Evolutionary conservation across 2,797 vertebrate species (phyloP), one percentile per base, ranked within the genome.

Genomic region (Vespertilio murinus): DNA sequence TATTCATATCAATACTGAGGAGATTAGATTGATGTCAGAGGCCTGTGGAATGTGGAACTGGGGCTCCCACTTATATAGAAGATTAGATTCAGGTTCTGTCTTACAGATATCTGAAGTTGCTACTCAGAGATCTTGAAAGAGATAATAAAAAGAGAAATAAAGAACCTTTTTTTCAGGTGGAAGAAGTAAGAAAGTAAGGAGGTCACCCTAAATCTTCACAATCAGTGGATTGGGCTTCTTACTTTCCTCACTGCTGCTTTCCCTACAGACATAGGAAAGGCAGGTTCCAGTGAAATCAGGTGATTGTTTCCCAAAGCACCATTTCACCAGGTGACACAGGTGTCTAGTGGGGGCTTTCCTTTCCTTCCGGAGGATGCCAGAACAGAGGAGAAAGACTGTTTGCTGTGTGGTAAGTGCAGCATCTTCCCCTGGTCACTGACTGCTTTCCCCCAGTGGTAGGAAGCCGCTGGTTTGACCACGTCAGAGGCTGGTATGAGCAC

Each of bases 391-490:
- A 56, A 52, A 49, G 52, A 3, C 5, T 10, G 45, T 30, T n/a
- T 49, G 33, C 45, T 77, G 10, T 30, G 22, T 35, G 38, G 6
- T 47, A 12, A 33, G 6, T 49, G 3, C 22, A 23, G 25, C 13
- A 84, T 12, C 25, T 75, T 84, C 22, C 22, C 11, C 33, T 90
- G 47, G 0, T 80, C 4, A 45, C 17, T 52, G 18, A 30, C 23
- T 73, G 22, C 64, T 49, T 86, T 73, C 85, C 10, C 28, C 35
- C 71, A 98, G 98, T 98, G 89, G 0, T 96, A 5, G 97, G 78
- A 42, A 97, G 97, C 16, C 69, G 80, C 10, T 98, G 98, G 98
- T 97, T 98, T 86, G 98, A 98, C 73, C 98, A 98, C 0, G 67
- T 98, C 33, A 96, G 17, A 95, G 98, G 97, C 93, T 98, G 98